Evolutionary conservation across 1,140 invertebrate species (phyloP).

Genomic region (Pogonognathellus flavescens): DNA sequence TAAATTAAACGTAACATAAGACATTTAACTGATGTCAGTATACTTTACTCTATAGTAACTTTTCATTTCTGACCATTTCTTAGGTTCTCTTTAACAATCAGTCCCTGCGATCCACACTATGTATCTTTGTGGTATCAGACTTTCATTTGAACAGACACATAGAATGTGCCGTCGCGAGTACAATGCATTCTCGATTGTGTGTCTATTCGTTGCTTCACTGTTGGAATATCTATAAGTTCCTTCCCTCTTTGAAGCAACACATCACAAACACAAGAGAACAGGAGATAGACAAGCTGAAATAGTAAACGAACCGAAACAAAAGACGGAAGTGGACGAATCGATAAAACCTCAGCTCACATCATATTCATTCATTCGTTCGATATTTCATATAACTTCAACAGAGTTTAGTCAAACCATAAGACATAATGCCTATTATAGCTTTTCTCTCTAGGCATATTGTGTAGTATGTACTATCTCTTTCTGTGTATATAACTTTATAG

Average conservation of each 20-base stretch:
- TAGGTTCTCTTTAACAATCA: too few relatives aligned
- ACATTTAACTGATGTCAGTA: too few relatives aligned
- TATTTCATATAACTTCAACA: slow-evolving; percentile 16
- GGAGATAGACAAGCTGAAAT: slow-evolving; percentile 13
- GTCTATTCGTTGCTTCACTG: neutral
- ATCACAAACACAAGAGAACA: neutral
- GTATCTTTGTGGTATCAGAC: too few relatives aligned
- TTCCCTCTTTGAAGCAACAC: neutral
- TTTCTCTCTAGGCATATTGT: neutral
- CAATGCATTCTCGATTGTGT: neutral
- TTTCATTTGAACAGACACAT: neutral
- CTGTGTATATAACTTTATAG: neutral
- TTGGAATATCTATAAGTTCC: neutral
- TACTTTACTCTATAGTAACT: too few relatives aligned
- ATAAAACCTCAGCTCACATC: slow-evolving; percentile 44
- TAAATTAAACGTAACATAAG: too few relatives aligned
- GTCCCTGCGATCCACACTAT: too few relatives aligned
- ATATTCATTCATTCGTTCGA: slow-evolving; percentile 46
- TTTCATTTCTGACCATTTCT: too few relatives aligned
- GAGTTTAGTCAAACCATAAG: neutral
- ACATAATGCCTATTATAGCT: neutral
- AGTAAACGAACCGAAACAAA: slow-evolving; percentile 24
- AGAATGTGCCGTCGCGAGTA: too few relatives aligned
- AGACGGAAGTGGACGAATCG: slow-evolving; percentile 40
- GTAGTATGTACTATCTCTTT: neutral